A percentile compares a stretch with the other conserved stretches of the same genome.
These are phyloP conservation scores for Cathartes aura DNA, from an alignment of 2,113 vertebrate genomes.

Conservation along the genomic window DNA sequence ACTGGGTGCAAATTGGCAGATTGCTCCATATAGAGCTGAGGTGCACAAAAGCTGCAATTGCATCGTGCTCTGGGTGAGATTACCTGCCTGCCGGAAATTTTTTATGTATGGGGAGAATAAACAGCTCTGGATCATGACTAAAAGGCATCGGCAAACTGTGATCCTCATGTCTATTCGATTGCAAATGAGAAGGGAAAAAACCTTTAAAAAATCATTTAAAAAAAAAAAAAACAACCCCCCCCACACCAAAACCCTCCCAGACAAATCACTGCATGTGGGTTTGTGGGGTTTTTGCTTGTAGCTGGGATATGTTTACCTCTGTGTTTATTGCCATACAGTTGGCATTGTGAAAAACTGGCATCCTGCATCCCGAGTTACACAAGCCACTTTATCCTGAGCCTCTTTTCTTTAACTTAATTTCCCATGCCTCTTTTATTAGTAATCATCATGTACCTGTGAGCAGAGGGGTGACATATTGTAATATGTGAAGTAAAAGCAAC, in stretches of 20 bases:
- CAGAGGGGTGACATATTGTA: background rate
- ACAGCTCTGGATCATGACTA: background rate
- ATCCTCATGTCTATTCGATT: background rate
- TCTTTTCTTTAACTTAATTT: background rate
- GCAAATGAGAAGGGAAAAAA: background rate
- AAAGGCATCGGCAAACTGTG: background rate
- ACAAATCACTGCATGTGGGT: rapidly evolving
- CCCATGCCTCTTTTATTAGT: background rate
- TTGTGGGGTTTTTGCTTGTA: background rate
- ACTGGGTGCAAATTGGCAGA: background rate
- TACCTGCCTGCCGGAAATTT: background rate
- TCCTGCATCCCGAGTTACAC: background rate
- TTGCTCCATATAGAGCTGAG: background rate
- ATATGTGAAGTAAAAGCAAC: background rate
- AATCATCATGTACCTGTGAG: background rate
- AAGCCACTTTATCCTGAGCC: background rate
- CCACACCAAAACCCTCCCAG: background rate
- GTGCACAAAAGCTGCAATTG: background rate
- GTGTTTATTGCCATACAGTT: background rate
- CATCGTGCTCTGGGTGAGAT: background rate
- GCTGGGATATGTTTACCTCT: background rate
- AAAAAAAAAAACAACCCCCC: background rate
- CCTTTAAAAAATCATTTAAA: background rate
- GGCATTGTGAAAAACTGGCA: background rate
- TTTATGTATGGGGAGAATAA: background rate